phyloP scores from a whole-genome alignment of 2,113 vertebrate species.

The Chelonoidis abingdonii region DNA sequence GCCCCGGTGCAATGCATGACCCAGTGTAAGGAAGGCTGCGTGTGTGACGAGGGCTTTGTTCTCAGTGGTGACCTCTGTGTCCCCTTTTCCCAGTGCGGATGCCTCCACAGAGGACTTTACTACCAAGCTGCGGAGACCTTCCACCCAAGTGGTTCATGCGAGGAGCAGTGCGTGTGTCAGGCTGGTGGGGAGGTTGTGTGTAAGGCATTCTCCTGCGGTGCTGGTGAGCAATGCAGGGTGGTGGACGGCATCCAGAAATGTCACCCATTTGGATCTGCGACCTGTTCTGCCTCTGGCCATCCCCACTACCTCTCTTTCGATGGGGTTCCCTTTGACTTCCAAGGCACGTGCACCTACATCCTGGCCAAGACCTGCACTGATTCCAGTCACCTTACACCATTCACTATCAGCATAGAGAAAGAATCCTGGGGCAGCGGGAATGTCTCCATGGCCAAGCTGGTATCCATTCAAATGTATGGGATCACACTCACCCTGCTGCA shows the following conservation, averaged over 20 bases:
- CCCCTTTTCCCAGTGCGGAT: slow-evolving; percentile 82
- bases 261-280: slow-evolving; percentile 13
- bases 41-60: slow-evolving; percentile 12
- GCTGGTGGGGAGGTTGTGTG: slow-evolving; percentile 54
- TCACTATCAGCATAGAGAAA: slow-evolving; percentile 20
- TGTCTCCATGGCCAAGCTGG: too few relatives aligned
- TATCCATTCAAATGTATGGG: too few relatives aligned
- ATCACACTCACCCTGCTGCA: too few relatives aligned
- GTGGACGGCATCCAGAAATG: slow-evolving; percentile 53
- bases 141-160: slow-evolving; percentile 44
- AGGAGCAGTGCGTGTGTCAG: slow-evolving; percentile 53
- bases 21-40: slow-evolving; percentile 78
- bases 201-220: slow-evolving; percentile 25
- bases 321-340: slow-evolving; percentile 58
- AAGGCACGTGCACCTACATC: slow-evolving; percentile 75
- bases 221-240: slow-evolving; percentile 41
- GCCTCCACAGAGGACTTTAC: slow-evolving; percentile 78
- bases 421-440: too few relatives aligned
- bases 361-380: slow-evolving; percentile 9
- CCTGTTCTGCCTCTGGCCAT: slow-evolving; percentile 66
- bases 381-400: fast-evolving
- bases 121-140: slow-evolving; percentile 74
- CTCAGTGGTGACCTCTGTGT: slow-evolving; percentile 79
- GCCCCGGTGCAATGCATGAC: slow-evolving; percentile 63
- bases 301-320: slow-evolving; percentile 75